Base-by-base conservation (phyloP, 2,113 vertebrate species). In the Fulica atra region DNA sequence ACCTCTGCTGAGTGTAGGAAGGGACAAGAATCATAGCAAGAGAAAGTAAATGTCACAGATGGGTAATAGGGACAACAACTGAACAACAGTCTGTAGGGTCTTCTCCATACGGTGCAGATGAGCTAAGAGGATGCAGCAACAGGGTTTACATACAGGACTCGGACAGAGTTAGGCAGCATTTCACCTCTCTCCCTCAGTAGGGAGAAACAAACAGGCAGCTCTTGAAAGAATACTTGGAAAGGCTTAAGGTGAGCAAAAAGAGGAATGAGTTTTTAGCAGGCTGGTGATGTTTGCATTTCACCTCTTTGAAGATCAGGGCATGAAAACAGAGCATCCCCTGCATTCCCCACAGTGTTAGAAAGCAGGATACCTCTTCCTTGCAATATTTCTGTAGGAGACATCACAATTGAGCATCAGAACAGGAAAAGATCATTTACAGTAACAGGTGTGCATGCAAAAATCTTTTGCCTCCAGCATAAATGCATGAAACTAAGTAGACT, bases 1-100 rank as follows among this genome's bases (percentile, higher is more conserved):
- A 91, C 85, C 36, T 78, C 65, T 79, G 68, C 86, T 71, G 64
- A 64, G 73, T 74, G 92, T 93, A 56, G 93, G 92, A 95, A 81
- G 77, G 88, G 88, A 95, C 80, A 89, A 95, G 50, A 96, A 78
- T 78, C 82, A 40, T 36, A 86, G 74, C 46, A 60, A 81, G 35
- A 88, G 61, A 93, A 93, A 86, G 33, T 61, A 89, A 88, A 86
- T 80, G 92, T 83, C 85, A 90, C 42, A 57, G 82, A 29, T 35
- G 66, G 84, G 54, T 87, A 89, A 76, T 4, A 83, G 65, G 65
- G 69, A 92, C 64, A 95, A 68, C 38, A 65, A 44, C 5, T 44
- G 28, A 88, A 72, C 86, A 74, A 60, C 42, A n/a, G 9, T 71
- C 63, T 42, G 26, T 17, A 57, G 70, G 29, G 13, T 48, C 56